These are phyloP conservation scores for Nomada fucata DNA, from an alignment of 2,888 invertebrate genomes.

Conservation along the genomic window DNA sequence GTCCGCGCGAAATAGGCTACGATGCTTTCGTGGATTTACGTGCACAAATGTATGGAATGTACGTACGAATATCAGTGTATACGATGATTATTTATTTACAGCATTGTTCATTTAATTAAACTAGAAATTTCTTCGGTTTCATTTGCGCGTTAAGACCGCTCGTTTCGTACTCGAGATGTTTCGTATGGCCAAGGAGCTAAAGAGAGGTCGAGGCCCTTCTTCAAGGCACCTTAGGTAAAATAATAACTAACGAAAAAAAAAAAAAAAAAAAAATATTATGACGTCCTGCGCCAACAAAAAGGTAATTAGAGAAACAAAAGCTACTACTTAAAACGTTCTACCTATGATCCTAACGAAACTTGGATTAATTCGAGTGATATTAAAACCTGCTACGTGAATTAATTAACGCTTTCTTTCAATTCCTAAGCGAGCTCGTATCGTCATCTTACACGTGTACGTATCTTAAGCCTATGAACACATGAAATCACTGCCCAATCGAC, in stretches of 20 bases:
- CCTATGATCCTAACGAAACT: constrained; percentile 67
- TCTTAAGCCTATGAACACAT: constrained; percentile 84
- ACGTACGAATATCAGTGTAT: not conserved
- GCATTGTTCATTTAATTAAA: not conserved
- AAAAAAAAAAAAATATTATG: constrained; percentile 71
- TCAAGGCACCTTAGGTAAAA: constrained; percentile 78
- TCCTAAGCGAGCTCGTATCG: constrained; percentile 76
- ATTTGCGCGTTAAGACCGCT: constrained; percentile 21
- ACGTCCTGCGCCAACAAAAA: constrained; percentile 82
- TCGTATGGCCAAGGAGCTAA: constrained; percentile 66
- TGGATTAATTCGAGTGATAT: constrained; percentile 68
- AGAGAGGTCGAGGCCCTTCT: constrained; percentile 77
- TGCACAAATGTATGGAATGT: constrained; percentile 24
- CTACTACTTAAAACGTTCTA: constrained; percentile 75
- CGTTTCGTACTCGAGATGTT: constrained; percentile 16
- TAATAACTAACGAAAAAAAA: constrained; percentile 67
- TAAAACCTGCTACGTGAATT: constrained; percentile 67
- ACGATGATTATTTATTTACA: not conserved
- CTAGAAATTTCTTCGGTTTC: not conserved
- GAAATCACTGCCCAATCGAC: constrained; percentile 84
- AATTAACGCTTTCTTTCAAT: constrained; percentile 58
- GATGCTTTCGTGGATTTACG: too few species aligned
- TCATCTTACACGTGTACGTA: constrained; percentile 73
- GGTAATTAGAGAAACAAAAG: constrained; percentile 72
- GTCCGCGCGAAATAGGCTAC: too few species aligned